Base-by-base conservation (phyloP, 37 sponge, comb jelly and placozoan genomes). In the Oopsacas minuta region DNA sequence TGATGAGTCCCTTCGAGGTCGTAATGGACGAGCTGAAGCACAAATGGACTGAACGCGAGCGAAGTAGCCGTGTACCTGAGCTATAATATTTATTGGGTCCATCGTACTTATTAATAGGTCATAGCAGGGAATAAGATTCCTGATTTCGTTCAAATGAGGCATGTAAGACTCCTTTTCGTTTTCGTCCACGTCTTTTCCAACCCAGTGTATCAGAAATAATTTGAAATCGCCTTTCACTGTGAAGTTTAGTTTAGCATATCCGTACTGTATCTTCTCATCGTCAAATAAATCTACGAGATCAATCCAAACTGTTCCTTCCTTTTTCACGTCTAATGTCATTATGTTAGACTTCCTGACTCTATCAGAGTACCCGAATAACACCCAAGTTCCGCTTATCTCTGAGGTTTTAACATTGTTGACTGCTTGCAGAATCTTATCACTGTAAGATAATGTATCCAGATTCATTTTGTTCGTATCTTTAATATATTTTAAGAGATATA, bases 131-230 rank as follows among this genome's bases (percentile, higher is more conserved):
- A 61, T 10, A 12, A 61, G 75, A 61, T 61, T 61, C 75, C 75
- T 61, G 7, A 61, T 34, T 12, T 61, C 75, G 28, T 61, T 61
- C 75, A 61, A n/a, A 61, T 61, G 75, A 61, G 75, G 75, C 75
- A 61, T 61, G 75, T 34, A 61, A 61, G 28, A 25, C 22, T 25
- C 22, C 22, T 61, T 61, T 61, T 61, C 75, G 28, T 61, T 61
- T 61, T 61, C 75, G 28, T 34, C 75, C 5, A 61, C 75, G 5
- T 61, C 28, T 25, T n/a, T 61, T 34, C 75, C 75, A 25, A 61
- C 75, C 75, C 75, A 61, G 28, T 61, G 75, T 7, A 61, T 61
- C 5, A 61, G 75, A 12, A 61, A 61, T 61, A 12, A 25, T 61
- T 61, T 61, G 17, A 10, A 7, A 61, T 61, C 75, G 20, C 75